These are phyloP conservation scores for Sporophila hypoxantha DNA, from an alignment of 2,113 vertebrate species.

Conservation along the genomic window DNA sequence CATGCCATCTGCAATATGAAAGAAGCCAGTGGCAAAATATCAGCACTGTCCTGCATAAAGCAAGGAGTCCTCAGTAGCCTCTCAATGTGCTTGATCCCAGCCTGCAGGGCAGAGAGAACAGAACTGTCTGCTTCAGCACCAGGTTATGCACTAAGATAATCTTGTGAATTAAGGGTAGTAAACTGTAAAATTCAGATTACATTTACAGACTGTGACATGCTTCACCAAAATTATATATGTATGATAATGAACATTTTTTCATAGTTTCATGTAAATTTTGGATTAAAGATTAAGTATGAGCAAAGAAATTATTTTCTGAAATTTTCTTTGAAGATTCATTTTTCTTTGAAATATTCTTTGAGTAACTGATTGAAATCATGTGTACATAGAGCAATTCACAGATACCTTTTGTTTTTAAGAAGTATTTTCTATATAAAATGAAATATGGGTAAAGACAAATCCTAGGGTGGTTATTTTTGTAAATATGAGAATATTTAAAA, in stretches of 20 bases:
- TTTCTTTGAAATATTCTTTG: background rate
- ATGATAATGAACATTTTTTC: background rate
- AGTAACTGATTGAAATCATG: background rate
- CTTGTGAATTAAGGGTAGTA: background rate
- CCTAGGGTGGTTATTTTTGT: accelerated
- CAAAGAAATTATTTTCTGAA: background rate
- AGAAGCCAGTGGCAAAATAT: background rate
- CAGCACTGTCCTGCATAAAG: background rate
- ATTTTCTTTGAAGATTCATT: background rate
- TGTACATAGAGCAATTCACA: background rate
- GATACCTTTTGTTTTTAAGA: background rate
- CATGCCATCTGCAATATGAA: background rate
- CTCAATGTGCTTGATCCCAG: background rate
- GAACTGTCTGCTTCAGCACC: background rate
- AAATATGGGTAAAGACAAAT: background rate
- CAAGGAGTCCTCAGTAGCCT: background rate
- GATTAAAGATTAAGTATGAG: background rate
- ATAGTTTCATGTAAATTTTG: background rate
- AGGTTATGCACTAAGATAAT: background rate
- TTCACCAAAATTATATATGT: background rate
- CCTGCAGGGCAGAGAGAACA: background rate
- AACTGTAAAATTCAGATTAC: background rate
- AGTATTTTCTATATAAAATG: background rate
- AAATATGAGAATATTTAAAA: background rate
- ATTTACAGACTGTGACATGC: background rate